phyloP scores from a whole-genome alignment of 2,113 vertebrate genomes.

The Sitta europaea region DNA sequence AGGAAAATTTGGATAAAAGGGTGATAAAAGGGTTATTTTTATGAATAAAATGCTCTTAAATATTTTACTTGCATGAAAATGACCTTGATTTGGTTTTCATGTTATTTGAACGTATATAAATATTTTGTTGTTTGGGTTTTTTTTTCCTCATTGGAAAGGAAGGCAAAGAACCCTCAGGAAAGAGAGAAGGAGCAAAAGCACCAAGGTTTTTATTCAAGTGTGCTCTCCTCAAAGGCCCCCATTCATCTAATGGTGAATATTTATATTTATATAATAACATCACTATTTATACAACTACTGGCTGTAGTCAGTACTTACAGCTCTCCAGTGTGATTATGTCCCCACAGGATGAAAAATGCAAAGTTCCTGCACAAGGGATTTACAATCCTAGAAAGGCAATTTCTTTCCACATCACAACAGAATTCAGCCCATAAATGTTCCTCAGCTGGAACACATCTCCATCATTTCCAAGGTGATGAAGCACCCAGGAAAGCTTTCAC shows the following conservation, averaged over 20 bases:
- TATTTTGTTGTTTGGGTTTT: neutral
- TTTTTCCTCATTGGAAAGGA: neutral
- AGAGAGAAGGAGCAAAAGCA: neutral
- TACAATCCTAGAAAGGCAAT: neutral
- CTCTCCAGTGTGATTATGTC: neutral
- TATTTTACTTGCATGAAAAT: neutral
- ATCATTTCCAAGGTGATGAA: neutral
- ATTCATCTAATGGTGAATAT: neutral
- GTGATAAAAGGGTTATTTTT: neutral
- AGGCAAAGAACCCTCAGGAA: neutral
- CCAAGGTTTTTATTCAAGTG: neutral
- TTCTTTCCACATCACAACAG: neutral
- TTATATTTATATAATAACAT: too few relatives aligned
- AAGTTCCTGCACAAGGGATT: neutral
- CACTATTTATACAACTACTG: neutral
- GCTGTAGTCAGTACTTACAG: neutral
- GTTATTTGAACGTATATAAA: neutral
- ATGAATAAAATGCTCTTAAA: neutral
- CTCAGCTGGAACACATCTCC: neutral
- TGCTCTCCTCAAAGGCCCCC: neutral
- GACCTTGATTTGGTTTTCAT: fast-evolving
- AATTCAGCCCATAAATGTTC: neutral
- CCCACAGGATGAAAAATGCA: neutral
- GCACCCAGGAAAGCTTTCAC: neutral
- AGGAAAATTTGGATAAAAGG: neutral